phyloP scores from a whole-genome alignment of 2,888 invertebrate species.

The Ariolimax columbianus region DNA sequence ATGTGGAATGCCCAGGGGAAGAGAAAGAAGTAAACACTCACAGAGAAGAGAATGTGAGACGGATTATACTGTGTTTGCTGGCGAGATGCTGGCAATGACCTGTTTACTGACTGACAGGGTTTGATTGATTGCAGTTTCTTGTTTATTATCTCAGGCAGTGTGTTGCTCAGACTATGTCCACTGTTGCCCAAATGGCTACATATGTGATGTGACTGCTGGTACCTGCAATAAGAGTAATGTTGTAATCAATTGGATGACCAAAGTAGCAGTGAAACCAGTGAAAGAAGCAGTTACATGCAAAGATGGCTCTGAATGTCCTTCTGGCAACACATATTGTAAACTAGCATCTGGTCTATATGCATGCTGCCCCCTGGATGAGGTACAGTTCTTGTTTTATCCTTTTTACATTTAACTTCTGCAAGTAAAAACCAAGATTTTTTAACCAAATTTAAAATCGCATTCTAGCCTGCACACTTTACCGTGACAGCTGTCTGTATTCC shows the following conservation, averaged over 20 bases:
- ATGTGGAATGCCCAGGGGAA: too few relatives aligned
- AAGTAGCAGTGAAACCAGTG: constrained; percentile 25
- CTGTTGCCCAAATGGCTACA: constrained; percentile 72
- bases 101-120: too few relatives aligned
- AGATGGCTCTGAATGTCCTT: constrained; percentile 59
- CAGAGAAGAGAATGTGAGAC: too few relatives aligned
- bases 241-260: constrained; percentile 32
- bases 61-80: too few relatives aligned
- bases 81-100: too few relatives aligned
- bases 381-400: neutral
- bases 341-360: constrained; percentile 56
- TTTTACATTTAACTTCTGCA: neutral
- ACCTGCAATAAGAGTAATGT: constrained; percentile 57
- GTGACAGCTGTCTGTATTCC: too few relatives aligned
- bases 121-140: too few relatives aligned
- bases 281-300: constrained; percentile 56
- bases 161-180: constrained; percentile 74
- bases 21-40: too few relatives aligned
- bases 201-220: constrained; percentile 62
- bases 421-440: too few relatives aligned
- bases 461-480: too few relatives aligned
- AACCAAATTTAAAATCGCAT: too few relatives aligned
- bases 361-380: constrained; percentile 48
- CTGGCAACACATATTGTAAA: constrained; percentile 67
- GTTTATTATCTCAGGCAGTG: constrained; percentile 61